Evolutionary conservation across 2,797 vertebrate species (phyloP).

Genomic region (Lacerta bilineata): DNA sequence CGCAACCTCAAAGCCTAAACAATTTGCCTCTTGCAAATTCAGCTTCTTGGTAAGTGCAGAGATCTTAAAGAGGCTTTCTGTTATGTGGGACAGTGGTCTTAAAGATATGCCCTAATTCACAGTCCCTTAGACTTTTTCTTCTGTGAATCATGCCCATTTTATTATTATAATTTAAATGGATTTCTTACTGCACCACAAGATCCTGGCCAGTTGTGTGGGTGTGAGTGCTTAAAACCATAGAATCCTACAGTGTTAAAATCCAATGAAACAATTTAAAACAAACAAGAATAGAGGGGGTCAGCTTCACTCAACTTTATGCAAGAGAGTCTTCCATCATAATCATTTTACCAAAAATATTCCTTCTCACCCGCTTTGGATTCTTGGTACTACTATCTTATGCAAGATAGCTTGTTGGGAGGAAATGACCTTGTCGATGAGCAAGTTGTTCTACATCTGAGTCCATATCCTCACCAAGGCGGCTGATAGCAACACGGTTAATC

Average conservation of each 20-base stretch:
- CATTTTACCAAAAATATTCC: not conserved
- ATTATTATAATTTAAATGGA: too few species aligned
- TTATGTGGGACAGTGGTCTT: slow-evolving; percentile 3
- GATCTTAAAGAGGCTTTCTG: not conserved
- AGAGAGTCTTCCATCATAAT: not conserved
- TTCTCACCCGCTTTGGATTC: not conserved
- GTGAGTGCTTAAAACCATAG: too few species aligned
- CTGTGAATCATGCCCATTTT: not conserved
- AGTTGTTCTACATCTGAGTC: not conserved
- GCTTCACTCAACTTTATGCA: too few species aligned
- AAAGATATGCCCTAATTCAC: not conserved
- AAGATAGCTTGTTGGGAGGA: not conserved
- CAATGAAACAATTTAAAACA: too few species aligned
- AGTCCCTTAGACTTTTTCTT: slow-evolving; percentile 4
- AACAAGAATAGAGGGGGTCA: too few species aligned
- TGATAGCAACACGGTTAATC: not conserved
- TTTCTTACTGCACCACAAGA: too few species aligned
- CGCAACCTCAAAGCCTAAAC: slow-evolving; percentile 10
- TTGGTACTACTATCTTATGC: not conserved
- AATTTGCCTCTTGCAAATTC: slow-evolving; percentile 10
- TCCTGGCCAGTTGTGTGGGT: too few species aligned
- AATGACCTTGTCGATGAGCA: not conserved
- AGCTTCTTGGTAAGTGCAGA: slow-evolving; percentile 54
- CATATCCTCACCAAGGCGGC: not conserved
- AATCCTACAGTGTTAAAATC: too few species aligned